Base-by-base conservation (phyloP, 2,797 vertebrate genomes). In the Sebastes dallii region DNA sequence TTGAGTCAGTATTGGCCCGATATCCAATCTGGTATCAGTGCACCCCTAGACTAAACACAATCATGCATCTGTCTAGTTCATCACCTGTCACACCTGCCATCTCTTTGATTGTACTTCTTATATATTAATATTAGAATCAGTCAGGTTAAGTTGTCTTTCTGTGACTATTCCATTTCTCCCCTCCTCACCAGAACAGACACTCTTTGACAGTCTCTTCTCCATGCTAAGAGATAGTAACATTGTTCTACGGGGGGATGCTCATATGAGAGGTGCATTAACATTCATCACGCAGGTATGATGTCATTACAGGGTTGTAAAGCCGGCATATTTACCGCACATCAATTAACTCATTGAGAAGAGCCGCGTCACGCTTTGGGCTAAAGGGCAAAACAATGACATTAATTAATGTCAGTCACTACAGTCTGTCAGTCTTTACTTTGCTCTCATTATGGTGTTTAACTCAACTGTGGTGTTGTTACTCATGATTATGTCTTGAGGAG, bases 221-320 rank as follows among this genome's bases (percentile, higher is more conserved):
- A 12, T 22, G 50, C 72, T 77, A 52, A 16, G 42, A 82, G 66
- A 67, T 54, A 73, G n/a, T 3, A 59, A 80, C 66, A 83, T 66
- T 81, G 85, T 88, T 79, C 72, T 81, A 56, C n/a, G 16, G 70
- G 46, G 32, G 60, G 64, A 60, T 5, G 13, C 83, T 91, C 89
- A 92, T 90, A 90, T 90, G 90, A 93, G 87, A 89, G 81, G n/a
- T 12, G 20, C 69, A 46, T 94, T 89, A 89, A 77, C 86, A 84
- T 61, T 34, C 52, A 58, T 75, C 90, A 90, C 54, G 32, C 86
- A 89, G 90, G 89, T 92, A 81, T 32, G 66, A 76, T n/a, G 12
- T 82, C 78, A 64, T 78, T 80, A 86, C 61, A 46, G 34, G 84
- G 83, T 59, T 55, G 32, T 81, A 85, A 86, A 84, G 10, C 30